Base-by-base conservation (phyloP, 2,888 invertebrate species). In the Leucophenga maculata region DNA sequence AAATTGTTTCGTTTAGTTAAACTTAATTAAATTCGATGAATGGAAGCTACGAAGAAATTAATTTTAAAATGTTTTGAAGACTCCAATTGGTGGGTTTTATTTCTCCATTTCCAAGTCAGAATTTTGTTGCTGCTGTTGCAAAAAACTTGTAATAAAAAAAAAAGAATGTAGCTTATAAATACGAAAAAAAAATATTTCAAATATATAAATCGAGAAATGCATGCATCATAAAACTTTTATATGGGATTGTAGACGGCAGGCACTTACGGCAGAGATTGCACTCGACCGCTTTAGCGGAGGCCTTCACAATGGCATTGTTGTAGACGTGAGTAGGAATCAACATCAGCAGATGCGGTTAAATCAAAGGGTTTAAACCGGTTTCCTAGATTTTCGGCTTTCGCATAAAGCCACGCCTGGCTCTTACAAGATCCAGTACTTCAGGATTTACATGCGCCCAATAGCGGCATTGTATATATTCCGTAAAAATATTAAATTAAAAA, bases 181-280 rank as follows among this genome's bases (percentile, higher is more conserved):
- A 77, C 22, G 8, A 31, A 52, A 46, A 32, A 20, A n/a, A n/a
- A n/a, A n/a, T n/a, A n/a, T n/a, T n/a, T n/a, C n/a, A 52, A 22
- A 65, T 22, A 48, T 32, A 32, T 31, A 31, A 66, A 26, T n/a
- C 3, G 72, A 68, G 57, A 3, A 59, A 46, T 57, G 46, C 22
- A 26, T 20, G 16, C 32, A 57, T 20, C 14, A 44, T 18, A 14
- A 22, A 39, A 48, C 22, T 52, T 9, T 81, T 87, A 88, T 82
- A 88, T 86, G 69, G 88, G 83, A 73, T 82, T 88, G 86, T 97
- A 97, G 78, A 93, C 91, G 46, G 93, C 93, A 14, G 95, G 94
- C 95, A 95, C 87, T 97, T 97, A 70, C 95, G 91, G 88, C 97
- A 97, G 78, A 97, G 90, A 88, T 95, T 94, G 87, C 97, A 97